These are phyloP conservation scores for Carlito syrichta DNA, from an alignment of 2,113 vertebrate species.

Conservation along the genomic window DNA sequence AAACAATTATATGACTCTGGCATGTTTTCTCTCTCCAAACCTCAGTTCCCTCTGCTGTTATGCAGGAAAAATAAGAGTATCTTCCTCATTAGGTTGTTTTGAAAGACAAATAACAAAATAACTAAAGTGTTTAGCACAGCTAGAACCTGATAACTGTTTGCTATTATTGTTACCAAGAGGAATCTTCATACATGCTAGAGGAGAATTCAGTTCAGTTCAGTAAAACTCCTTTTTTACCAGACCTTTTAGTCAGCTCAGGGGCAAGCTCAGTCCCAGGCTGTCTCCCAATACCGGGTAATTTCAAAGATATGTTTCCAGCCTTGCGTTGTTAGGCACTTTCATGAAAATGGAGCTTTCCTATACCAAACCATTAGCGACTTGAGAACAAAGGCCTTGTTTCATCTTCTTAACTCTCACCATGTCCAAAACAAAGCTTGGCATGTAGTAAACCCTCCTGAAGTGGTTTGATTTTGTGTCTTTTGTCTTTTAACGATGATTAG, in stretches of 20 bases:
- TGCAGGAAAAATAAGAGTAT: neutral
- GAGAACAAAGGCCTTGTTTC: neutral
- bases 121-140: neutral
- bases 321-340: neutral
- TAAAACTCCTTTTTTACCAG: neutral
- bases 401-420: neutral
- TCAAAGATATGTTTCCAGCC: neutral
- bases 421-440: neutral
- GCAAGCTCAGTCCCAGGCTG: neutral
- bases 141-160: neutral
- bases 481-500: neutral
- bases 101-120: neutral
- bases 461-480: neutral
- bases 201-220: neutral
- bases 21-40: neutral
- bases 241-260: neutral
- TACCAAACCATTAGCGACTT: neutral
- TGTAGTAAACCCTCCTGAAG: neutral
- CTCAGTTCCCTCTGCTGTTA: neutral
- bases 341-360: neutral
- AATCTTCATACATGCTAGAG: neutral
- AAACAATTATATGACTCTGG: neutral
- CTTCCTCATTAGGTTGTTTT: neutral
- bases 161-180: neutral
- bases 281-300: neutral